These are phyloP conservation scores for Caranx ignobilis DNA, from an alignment of 2,113 vertebrate species.

Conservation along the genomic window DNA sequence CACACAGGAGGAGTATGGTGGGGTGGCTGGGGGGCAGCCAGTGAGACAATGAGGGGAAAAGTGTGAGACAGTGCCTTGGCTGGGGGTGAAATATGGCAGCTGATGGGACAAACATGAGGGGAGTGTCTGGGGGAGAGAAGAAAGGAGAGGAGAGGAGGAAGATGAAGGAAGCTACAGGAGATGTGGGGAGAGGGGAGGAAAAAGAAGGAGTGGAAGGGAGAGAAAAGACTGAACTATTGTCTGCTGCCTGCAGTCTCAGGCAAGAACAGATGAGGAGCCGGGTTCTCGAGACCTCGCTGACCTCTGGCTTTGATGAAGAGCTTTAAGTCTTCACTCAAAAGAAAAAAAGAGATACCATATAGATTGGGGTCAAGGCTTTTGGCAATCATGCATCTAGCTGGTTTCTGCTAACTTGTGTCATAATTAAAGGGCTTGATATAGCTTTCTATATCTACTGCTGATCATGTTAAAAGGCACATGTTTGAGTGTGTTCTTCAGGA, in stretches of 20 bases:
- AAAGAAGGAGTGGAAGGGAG: constrained; percentile 1
- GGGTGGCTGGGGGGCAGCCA: constrained; percentile 64
- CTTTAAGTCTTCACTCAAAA: constrained; percentile 15
- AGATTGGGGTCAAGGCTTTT: neutral
- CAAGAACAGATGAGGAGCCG: constrained; percentile 35
- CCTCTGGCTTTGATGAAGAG: constrained; percentile 15
- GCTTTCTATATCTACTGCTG: neutral
- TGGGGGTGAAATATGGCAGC: constrained; percentile 80
- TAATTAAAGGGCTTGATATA: neutral
- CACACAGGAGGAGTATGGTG: constrained; percentile 73
- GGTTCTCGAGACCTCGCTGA: constrained; percentile 47
- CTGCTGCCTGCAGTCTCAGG: constrained; percentile 11
- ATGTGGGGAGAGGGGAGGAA: constrained; percentile 6
- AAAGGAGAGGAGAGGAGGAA: constrained; percentile 28
- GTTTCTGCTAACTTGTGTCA: constrained; percentile 5
- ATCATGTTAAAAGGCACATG: neutral
- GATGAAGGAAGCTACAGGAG: constrained; percentile 4
- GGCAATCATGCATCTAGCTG: constrained; percentile 6
- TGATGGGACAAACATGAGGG: constrained; percentile 73
- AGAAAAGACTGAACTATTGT: constrained; percentile 41
- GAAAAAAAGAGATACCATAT: neutral
- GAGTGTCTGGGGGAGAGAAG: neutral
- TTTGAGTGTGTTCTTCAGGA: neutral
- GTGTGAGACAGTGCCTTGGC: constrained; percentile 56
- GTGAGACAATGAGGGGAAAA: constrained; percentile 88